Base-by-base conservation (phyloP, 2,888 invertebrate species). In the Pilophorus perplexus region DNA sequence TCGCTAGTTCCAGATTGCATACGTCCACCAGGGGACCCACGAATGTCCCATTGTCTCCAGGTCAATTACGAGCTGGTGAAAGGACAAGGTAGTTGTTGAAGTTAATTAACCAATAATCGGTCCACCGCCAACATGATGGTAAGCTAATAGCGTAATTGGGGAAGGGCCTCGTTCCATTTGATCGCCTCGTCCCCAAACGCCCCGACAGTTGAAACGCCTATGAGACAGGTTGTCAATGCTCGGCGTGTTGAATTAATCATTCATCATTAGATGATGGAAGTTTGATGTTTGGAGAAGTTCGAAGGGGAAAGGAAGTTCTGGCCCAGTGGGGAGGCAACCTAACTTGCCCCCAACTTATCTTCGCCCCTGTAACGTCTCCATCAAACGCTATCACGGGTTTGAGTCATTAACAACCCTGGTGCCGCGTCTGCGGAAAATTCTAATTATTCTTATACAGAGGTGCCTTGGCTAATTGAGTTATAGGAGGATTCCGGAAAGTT, bases 211-310 rank as follows among this genome's bases (percentile, higher is more conserved):
- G 42, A 42, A 59, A 59, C 40, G 60, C 33, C 46, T 42, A 46
- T 62, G 60, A 46, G 46, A 46, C 46, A 62, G 60, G 60, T 62
- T 62, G 44, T 62, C 60, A 62, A 46, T 62, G 44, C 14, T 59
- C 22, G 23, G 42, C 12, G 60, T 46, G 46, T 62, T 62, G 46
- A 62, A 62, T 55, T 55, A 55, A 55, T 55, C 55, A 55, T 55
- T 55, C 38, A 55, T 38, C 55, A 55, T 55, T 55, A 55, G 55
- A 55, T 55, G 55, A 55, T 55, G 55, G 55, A 55, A 55, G 55
- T 55, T 55, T 38, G 55, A 38, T 55, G 55, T 38, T 38, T 22
- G 55, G 38, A 38, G 38, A 55, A 38, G 37, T 55, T 38, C 12
- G 10, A n/a, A 28, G 25, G 14, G 20, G 38, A 55, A 22, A 22